These are phyloP conservation scores for Myodes glareolus DNA, from an alignment of 2,113 vertebrate genomes.

Conservation along the genomic window DNA sequence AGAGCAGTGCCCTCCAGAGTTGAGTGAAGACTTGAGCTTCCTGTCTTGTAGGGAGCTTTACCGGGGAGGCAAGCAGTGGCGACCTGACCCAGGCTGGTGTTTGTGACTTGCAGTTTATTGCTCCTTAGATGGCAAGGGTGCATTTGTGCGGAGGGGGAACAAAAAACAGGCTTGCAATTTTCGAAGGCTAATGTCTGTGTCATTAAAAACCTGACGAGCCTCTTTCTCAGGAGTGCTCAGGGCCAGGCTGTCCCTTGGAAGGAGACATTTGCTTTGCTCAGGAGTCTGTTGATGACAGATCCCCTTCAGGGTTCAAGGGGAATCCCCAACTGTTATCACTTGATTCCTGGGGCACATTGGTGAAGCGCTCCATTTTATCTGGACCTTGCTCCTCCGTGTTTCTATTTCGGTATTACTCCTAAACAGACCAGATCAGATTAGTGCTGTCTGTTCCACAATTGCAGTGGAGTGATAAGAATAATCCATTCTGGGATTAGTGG, in stretches of 20 bases:
- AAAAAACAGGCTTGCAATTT: not conserved
- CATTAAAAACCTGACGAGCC: not conserved
- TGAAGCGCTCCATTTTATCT: not conserved
- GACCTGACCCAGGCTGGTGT: not conserved
- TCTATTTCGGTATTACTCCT: slow-evolving; percentile 29
- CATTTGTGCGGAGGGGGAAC: not conserved
- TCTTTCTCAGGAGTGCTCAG: not conserved
- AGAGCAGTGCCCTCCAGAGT: not conserved
- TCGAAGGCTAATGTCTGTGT: not conserved
- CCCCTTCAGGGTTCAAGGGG: not conserved
- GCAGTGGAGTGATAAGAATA: not conserved
- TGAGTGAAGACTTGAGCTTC: not conserved
- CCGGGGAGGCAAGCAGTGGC: not conserved
- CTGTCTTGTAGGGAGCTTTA: not conserved
- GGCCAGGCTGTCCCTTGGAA: not conserved
- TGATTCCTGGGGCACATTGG: not conserved
- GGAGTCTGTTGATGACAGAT: not conserved
- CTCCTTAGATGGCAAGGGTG: not conserved
- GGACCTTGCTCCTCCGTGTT: not conserved
- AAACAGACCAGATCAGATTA: not conserved
- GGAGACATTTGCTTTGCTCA: not conserved
- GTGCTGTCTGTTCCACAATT: not conserved
- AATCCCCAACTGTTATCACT: not conserved
- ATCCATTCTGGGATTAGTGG: not conserved
- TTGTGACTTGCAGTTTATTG: not conserved